Evolutionary conservation across 2,888 invertebrate species (phyloP).

Genomic region (Monoplex corrugatus): DNA sequence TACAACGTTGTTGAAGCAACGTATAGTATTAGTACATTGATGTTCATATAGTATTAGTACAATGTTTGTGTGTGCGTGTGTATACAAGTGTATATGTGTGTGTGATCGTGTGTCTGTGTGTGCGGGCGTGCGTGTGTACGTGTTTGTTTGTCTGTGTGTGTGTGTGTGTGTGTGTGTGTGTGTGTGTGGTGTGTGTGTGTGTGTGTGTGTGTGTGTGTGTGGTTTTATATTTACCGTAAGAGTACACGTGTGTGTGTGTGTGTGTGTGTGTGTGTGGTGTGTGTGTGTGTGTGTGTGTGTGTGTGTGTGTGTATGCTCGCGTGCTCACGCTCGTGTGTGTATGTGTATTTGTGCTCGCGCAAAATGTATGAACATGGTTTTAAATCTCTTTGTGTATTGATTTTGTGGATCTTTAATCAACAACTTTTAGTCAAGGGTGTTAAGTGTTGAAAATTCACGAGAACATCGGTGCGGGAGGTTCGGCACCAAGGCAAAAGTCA

Average conservation of each 20-base stretch:
- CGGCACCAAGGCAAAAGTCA: too few relatives aligned
- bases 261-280: background rate
- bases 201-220: background rate
- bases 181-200: background rate
- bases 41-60: background rate
- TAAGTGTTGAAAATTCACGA: too few relatives aligned
- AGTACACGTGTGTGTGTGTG: background rate
- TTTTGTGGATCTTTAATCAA: too few relatives aligned
- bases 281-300: background rate
- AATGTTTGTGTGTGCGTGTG: background rate
- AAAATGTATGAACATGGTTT: too few relatives aligned
- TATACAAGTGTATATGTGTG: background rate
- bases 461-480: too few relatives aligned
- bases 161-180: background rate
- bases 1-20: background rate
- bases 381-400: too few relatives aligned
- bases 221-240: background rate
- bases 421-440: too few relatives aligned
- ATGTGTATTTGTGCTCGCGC: slow-evolving; percentile 23
- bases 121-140: background rate
- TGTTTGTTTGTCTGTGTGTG: background rate
- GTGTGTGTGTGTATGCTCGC: background rate
- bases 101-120: background rate
- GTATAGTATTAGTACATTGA: background rate
- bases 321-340: background rate